phyloP scores from a whole-genome alignment of 2,797 vertebrate species.

The Macropus fuliginosus region DNA sequence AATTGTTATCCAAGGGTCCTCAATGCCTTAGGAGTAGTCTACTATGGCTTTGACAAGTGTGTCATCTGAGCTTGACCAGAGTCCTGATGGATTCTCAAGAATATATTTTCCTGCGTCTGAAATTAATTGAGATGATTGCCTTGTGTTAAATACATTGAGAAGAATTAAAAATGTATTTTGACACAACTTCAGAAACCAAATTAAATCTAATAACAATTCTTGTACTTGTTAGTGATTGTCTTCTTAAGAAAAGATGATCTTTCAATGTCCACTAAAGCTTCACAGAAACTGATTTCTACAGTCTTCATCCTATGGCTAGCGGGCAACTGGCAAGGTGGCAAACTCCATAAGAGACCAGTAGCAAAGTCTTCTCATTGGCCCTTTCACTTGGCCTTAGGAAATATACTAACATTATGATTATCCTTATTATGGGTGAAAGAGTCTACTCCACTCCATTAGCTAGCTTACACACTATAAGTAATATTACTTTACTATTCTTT shows the following conservation, averaged over 20 bases:
- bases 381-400: conserved; percentile 16
- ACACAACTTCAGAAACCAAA: conserved; percentile 26
- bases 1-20: too few relatives aligned
- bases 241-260: conserved; percentile 21
- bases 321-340: not conserved
- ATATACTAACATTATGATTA: conserved; percentile 11
- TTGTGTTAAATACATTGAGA: not conserved
- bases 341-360: not conserved
- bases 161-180: conserved; percentile 41
- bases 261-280: not conserved
- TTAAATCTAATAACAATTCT: not conserved
- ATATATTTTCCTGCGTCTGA: not conserved
- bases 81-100: not conserved
- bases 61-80: not conserved
- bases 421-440: conserved; percentile 1
- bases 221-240: conserved; percentile 20
- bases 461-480: not conserved
- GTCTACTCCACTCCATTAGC: not conserved
- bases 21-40: accelerated
- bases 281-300: not conserved
- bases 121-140: not conserved
- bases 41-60: not conserved
- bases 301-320: not conserved
- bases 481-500: not conserved
- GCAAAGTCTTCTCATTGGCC: not conserved